These are phyloP conservation scores for Rhopalosiphum nymphaeae DNA, from an alignment of 2,888 invertebrate species.

Conservation along the genomic window DNA sequence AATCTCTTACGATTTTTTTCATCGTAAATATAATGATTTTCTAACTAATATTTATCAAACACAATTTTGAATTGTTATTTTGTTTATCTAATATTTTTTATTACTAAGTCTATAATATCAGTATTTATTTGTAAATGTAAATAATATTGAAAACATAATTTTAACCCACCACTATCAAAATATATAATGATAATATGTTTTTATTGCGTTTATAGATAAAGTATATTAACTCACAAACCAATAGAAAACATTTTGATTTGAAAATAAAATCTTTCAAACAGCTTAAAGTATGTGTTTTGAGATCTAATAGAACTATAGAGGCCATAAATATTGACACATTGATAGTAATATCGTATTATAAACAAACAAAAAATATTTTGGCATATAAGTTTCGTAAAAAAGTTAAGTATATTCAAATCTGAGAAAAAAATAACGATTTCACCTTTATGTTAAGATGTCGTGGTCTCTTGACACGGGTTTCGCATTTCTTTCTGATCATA, in stretches of 20 bases:
- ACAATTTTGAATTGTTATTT: neutral
- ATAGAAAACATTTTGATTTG: neutral
- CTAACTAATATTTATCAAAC: neutral
- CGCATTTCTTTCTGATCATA: constrained; percentile 35
- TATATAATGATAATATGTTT: neutral
- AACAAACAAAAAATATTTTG: neutral
- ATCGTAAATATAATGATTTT: neutral
- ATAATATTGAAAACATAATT: neutral
- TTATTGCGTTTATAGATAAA: neutral
- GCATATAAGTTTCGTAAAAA: neutral
- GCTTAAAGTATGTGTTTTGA: neutral
- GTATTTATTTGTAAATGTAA: neutral
- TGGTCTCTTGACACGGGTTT: constrained; percentile 18
- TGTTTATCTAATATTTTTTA: neutral
- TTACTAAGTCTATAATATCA: neutral
- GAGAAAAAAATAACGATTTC: constrained; percentile 10
- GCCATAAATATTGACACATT: neutral
- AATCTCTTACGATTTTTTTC: neutral
- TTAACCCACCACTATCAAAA: neutral
- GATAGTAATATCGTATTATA: constrained; percentile 7
- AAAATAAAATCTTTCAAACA: neutral
- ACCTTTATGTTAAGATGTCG: constrained; percentile 21
- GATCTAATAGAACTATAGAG: neutral
- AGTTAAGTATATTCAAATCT: constrained; percentile 33
- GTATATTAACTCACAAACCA: neutral